Evolutionary conservation across 2,888 invertebrate genomes (phyloP).

Genomic region (Disparrhopalites patrizii): DNA sequence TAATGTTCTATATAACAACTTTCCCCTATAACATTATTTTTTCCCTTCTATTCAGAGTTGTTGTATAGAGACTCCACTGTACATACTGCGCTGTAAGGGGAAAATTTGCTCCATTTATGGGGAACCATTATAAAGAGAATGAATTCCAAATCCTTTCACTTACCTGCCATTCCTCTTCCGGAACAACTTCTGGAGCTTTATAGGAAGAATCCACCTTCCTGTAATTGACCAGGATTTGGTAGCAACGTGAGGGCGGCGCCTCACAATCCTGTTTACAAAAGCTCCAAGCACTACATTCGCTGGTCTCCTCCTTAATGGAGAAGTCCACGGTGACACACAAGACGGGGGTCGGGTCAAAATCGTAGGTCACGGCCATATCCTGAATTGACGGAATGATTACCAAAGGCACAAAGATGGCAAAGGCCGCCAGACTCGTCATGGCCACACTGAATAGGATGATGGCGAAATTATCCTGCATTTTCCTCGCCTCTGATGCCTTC

Average conservation of each 20-base stretch:
- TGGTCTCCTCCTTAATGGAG: conserved; percentile 1
- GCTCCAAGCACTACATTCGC: conserved; percentile 21
- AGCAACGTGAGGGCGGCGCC: not conserved
- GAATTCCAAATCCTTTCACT: not conserved
- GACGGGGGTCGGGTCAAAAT: conserved; percentile 23
- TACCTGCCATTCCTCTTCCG: conserved; percentile 15
- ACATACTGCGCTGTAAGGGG: no score
- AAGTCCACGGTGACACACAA: conserved; percentile 25
- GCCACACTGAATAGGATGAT: conserved; percentile 23
- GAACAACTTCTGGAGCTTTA: not conserved
- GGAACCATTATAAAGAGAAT: no score
- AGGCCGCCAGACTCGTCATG: conserved; percentile 21
- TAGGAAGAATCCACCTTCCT: conserved; percentile 8
- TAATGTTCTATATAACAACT: no score
- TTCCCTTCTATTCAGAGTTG: no score
- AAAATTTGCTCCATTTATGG: no score
- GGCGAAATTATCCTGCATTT: conserved; percentile 26
- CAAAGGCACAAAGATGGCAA: conserved; percentile 28
- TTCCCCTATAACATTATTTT: no score
- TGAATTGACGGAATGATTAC: conserved; percentile 26
- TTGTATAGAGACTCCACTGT: no score
- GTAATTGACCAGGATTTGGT: conserved; percentile 23
- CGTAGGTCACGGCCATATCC: conserved; percentile 24
- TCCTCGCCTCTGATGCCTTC: no score
- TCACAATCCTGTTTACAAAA: conserved; percentile 27